These are phyloP conservation scores for Hippocampus abdominalis DNA, from an alignment of 2,113 vertebrate genomes.

Conservation along the genomic window DNA sequence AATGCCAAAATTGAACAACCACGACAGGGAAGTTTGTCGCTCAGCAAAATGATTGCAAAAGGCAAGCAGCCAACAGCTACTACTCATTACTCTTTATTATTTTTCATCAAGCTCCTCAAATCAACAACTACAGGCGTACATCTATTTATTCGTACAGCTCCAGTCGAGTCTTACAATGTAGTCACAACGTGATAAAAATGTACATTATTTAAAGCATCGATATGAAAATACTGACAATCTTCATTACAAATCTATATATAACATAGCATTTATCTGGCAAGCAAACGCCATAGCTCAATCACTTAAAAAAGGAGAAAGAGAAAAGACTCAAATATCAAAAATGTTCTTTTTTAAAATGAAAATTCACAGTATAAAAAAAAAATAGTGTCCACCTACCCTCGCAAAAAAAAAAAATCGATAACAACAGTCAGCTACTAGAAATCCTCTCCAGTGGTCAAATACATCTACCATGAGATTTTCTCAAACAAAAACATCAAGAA, in stretches of 20 bases:
- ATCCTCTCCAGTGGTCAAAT: slow-evolving; percentile 31
- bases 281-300: slow-evolving; percentile 64
- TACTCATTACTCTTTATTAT: slow-evolving; percentile 61
- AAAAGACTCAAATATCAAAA: slow-evolving; percentile 5
- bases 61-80: slow-evolving; percentile 23
- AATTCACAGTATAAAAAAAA: slow-evolving; percentile 73
- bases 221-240: slow-evolving; percentile 80
- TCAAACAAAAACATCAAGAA: slow-evolving; percentile 33
- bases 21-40: too few relatives aligned
- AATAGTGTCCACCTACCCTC: background rate
- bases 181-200: slow-evolving; percentile 72
- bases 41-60: background rate
- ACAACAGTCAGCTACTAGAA: slow-evolving; percentile 30
- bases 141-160: slow-evolving; percentile 56
- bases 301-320: slow-evolving; percentile 33
- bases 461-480: slow-evolving; percentile 35
- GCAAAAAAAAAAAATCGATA: slow-evolving; percentile 22
- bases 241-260: slow-evolving; percentile 76
- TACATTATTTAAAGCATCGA: slow-evolving; percentile 66
- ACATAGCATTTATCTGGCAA: slow-evolving; percentile 70
- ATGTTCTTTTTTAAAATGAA: slow-evolving; percentile 40
- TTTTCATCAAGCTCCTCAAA: slow-evolving; percentile 60
- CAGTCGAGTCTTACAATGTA: slow-evolving; percentile 61
- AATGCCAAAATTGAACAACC: background rate
- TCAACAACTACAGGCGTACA: slow-evolving; percentile 65